Evolutionary conservation across 2,888 invertebrate species (phyloP).

Genomic region (Folsomia candida): DNA sequence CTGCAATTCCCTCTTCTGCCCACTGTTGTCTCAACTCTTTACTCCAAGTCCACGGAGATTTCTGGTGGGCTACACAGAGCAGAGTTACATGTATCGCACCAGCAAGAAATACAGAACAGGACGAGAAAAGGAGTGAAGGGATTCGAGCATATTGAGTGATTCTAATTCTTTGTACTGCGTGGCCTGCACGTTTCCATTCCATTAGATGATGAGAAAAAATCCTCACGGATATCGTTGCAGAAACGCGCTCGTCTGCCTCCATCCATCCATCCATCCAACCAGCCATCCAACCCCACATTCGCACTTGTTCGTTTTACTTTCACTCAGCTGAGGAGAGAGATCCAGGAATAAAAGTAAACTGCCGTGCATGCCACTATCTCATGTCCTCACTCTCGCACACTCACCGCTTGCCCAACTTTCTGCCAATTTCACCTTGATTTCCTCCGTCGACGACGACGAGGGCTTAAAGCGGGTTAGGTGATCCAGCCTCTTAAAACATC

Average conservation of each 20-base stretch:
- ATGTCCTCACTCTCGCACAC: neutral
- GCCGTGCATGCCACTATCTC: neutral
- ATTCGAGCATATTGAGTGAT: slow-evolving; percentile 14
- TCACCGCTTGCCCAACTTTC: neutral
- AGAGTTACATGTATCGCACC: neutral
- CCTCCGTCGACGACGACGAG: slow-evolving; percentile 3
- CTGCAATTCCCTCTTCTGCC: slow-evolving; percentile 1
- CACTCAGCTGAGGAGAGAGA: neutral
- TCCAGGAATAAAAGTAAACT: neutral
- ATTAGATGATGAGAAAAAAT: slow-evolving; percentile 46
- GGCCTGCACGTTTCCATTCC: slow-evolving; percentile 27
- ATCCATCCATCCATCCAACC: neutral
- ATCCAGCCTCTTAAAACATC: too few species aligned
- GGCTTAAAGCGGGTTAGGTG: too few species aligned
- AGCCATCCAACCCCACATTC: neutral
- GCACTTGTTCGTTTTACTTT: neutral
- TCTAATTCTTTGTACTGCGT: slow-evolving; percentile 21
- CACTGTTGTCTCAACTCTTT: neutral
- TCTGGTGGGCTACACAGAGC: too few species aligned
- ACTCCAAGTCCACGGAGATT: neutral
- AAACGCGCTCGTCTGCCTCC: slow-evolving; percentile 4
- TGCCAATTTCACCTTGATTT: neutral
- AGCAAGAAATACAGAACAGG: neutral
- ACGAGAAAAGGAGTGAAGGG: neutral
- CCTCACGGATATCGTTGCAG: slow-evolving; percentile 12